phyloP scores from a whole-genome alignment of 2,113 vertebrate genomes.

The Dipodomys merriami region DNA sequence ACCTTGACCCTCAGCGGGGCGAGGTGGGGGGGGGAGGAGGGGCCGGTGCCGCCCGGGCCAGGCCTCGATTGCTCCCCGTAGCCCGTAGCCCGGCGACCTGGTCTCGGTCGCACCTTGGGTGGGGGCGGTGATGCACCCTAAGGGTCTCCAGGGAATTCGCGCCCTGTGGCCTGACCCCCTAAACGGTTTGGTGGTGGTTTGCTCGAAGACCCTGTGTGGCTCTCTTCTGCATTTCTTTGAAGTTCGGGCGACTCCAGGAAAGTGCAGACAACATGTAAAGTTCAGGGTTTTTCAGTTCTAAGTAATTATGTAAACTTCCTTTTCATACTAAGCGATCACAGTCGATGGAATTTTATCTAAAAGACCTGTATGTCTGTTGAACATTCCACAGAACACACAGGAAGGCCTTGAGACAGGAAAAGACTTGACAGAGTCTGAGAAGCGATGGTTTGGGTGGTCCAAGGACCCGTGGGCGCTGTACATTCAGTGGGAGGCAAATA shows the following conservation, averaged over 20 bases:
- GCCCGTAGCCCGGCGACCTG: rapidly evolving
- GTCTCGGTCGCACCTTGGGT: too few species aligned
- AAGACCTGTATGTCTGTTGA: neutral
- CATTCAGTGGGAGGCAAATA: neutral
- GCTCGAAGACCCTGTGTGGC: neutral
- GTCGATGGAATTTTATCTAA: neutral
- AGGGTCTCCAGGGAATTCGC: neutral
- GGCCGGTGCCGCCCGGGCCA: rapidly evolving
- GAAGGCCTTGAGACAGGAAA: neutral
- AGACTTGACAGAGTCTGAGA: neutral
- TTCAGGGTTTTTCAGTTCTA: neutral
- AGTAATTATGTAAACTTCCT: neutral
- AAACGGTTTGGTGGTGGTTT: neutral
- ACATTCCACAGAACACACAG: neutral
- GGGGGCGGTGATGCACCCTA: neutral
- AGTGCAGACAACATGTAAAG: neutral
- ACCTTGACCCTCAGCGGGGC: neutral
- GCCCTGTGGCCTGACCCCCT: neutral
- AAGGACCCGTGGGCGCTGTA: neutral
- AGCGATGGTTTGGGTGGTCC: neutral
- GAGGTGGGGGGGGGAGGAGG: rapidly evolving
- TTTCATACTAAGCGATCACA: neutral
- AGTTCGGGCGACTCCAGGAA: neutral
- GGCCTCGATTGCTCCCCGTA: rapidly evolving
- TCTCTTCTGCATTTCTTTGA: neutral